These are phyloP conservation scores for Patella vulgata DNA, from an alignment of 1,140 invertebrate species.

Conservation along the genomic window DNA sequence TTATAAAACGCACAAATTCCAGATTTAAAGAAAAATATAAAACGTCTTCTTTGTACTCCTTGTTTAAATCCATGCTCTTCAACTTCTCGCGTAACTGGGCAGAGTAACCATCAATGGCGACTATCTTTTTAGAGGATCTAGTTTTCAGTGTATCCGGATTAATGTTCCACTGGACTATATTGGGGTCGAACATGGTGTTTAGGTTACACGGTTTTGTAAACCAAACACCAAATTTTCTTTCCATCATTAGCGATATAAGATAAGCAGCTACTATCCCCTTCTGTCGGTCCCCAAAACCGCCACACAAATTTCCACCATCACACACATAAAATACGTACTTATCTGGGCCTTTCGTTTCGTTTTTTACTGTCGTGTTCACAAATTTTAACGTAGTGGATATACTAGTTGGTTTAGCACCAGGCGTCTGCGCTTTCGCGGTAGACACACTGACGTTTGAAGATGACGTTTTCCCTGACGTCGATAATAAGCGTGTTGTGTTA, in stretches of 20 bases:
- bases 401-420: too few species aligned
- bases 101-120: neutral
- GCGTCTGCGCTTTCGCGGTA: too few species aligned
- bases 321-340: constrained; percentile 5
- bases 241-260: constrained; percentile 20
- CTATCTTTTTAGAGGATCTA: neutral
- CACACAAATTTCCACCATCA: constrained; percentile 8
- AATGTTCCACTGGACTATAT: constrained; percentile 17
- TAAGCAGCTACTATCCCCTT: constrained; percentile 24
- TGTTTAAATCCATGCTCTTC: constrained; percentile 1
- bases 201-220: constrained; percentile 24
- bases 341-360: too few species aligned
- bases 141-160: neutral
- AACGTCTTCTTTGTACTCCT: constrained; percentile 6
- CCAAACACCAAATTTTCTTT: constrained; percentile 19
- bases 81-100: constrained; percentile 5
- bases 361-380: too few species aligned
- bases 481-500: too few species aligned
- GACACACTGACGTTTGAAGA: too few species aligned
- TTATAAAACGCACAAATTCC: constrained; percentile 17
- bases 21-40: constrained; percentile 11
- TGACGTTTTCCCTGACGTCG: too few species aligned
- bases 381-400: too few species aligned
- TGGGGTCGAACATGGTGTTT: constrained; percentile 4
- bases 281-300: constrained; percentile 26